Percentiles rank a stretch among this genome's conserved stretches.
phyloP scores from a whole-genome alignment of 2,888 invertebrate genomes.

The Drosophila rellima region DNA sequence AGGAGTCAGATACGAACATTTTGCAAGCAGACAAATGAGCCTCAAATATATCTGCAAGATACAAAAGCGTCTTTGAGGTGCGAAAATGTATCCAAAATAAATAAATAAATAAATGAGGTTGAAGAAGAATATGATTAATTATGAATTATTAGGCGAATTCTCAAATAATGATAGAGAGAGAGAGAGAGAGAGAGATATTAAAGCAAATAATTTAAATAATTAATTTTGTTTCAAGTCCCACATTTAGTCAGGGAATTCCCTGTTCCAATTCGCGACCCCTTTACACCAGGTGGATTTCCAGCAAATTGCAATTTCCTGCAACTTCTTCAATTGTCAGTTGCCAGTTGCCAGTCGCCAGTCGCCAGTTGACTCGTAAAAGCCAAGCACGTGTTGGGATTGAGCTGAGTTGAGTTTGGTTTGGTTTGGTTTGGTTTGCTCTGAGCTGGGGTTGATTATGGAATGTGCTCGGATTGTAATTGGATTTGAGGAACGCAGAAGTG shows the following conservation, averaged over 20 bases:
- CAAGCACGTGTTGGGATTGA: constrained; percentile 35
- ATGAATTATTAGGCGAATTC: no score
- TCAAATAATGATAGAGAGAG: no score
- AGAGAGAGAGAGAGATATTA: no score
- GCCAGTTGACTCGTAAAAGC: constrained; percentile 30
- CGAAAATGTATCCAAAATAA: neutral
- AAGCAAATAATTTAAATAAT: no score
- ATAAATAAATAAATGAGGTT: no score
- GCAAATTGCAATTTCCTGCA: constrained; percentile 21
- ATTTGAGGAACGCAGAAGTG: constrained; percentile 42
- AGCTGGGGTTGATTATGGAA: constrained; percentile 5
- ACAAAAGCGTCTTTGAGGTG: neutral
- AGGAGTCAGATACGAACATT: neutral
- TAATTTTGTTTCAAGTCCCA: no score
- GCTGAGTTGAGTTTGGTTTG: constrained; percentile 30
- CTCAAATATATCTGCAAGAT: neutral
- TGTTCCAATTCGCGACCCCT: neutral
- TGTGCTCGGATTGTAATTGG: constrained; percentile 66
- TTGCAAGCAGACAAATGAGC: constrained; percentile 2
- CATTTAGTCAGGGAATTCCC: neutral
- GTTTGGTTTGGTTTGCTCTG: constrained; percentile 64
- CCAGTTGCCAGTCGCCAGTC: constrained; percentile 6
- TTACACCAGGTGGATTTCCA: constrained; percentile 17
- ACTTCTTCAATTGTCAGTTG: constrained; percentile 7
- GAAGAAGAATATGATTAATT: no score